Conservation (phyloP, 2,113 vertebrate genomes). For the Stictonetta naevosa region DNA sequence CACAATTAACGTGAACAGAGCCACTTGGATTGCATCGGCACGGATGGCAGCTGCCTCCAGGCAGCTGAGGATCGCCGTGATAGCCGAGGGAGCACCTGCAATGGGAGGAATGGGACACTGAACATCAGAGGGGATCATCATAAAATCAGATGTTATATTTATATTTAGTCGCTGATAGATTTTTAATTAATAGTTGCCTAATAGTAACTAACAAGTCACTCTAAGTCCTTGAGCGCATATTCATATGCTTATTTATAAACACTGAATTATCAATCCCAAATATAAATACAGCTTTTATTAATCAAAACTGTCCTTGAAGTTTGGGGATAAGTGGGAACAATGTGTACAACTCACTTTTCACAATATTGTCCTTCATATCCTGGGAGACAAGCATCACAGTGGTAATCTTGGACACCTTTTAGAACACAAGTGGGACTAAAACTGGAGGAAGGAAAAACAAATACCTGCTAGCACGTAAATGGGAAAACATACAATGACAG, state of each 20-base stretch:
- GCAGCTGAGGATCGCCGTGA: constrained; percentile 81
- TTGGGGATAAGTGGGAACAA: neutral
- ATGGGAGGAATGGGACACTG: neutral
- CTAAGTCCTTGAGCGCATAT: neutral
- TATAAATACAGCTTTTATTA: fast-evolving
- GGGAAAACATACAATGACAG: neutral
- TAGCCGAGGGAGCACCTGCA: constrained; percentile 88
- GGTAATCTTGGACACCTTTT: constrained; percentile 82
- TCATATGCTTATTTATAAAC: neutral
- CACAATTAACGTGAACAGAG: constrained; percentile 78
- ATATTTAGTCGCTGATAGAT: neutral
- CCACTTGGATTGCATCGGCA: constrained; percentile 84
- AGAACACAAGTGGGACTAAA: constrained; percentile 90
- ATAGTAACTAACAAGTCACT: neutral
- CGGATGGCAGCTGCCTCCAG: constrained; percentile 74
- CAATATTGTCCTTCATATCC: constrained; percentile 93
- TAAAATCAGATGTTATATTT: neutral
- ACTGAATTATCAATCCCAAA: neutral
- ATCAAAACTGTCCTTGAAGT: neutral
- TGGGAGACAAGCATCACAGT: constrained; percentile 83
- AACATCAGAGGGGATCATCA: neutral
- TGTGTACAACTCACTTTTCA: constrained; percentile 80
- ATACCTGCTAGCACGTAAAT: neutral
- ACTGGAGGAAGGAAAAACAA: constrained; percentile 73
- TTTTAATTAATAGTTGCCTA: neutral